Conservation (phyloP, 2,797 vertebrate species). For the Lindbergichthys nudifrons region DNA sequence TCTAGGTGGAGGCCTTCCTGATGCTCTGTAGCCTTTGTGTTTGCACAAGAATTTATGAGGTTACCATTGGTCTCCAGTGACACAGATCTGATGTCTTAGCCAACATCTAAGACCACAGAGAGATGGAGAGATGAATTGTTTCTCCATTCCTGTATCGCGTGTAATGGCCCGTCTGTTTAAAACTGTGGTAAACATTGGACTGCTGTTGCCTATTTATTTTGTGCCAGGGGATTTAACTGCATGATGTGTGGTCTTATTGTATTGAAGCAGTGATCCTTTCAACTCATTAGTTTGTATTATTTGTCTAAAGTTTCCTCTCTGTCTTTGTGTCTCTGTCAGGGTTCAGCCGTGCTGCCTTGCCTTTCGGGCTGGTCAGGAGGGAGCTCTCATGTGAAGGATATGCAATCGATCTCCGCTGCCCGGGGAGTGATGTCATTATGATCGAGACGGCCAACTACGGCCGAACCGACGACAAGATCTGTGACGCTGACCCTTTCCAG, state of each 20-base stretch:
- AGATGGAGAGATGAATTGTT: conserved; percentile 71
- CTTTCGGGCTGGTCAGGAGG: conserved; percentile 95
- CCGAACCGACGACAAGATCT: conserved; percentile 99
- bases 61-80: conserved; percentile 72
- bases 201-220: conserved; percentile 73
- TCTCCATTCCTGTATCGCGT: conserved; percentile 60
- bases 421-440: conserved; percentile 99
- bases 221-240: conserved; percentile 62
- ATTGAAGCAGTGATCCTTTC: conserved; percentile 52
- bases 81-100: conserved; percentile 66
- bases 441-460: conserved; percentile 99
- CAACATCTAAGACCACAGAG: conserved; percentile 74
- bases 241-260: conserved; percentile 72
- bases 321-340: conserved; percentile 76
- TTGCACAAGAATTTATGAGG: conserved; percentile 77
- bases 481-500: conserved; percentile 98
- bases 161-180: conserved; percentile 72
- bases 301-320: conserved; percentile 42
- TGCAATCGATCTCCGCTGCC: conserved; percentile 97
- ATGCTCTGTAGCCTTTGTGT: conserved; percentile 63
- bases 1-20: conserved; percentile 56
- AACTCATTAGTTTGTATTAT: conserved; percentile 55
- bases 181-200: conserved; percentile 77
- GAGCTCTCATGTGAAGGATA: conserved; percentile 99
- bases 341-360: conserved; percentile 95